Evolutionary conservation across 1,140 invertebrate species (phyloP).

Genomic region (Cydia strobilella): DNA sequence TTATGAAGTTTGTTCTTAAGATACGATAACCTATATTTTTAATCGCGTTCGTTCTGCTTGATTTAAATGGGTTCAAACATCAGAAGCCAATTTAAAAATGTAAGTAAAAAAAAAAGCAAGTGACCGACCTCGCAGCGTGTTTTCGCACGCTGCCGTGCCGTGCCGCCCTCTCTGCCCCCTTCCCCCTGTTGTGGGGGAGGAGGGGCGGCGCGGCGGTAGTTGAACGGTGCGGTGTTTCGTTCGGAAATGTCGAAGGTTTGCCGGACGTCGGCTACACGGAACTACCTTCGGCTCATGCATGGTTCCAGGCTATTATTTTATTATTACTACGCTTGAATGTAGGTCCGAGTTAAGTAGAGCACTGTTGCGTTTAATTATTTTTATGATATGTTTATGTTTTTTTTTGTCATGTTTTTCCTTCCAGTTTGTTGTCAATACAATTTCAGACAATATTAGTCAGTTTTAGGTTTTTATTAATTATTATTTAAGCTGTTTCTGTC

Average conservation of each 20-base stretch:
- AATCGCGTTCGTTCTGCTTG: conserved; percentile 70
- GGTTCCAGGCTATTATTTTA: conserved; percentile 73
- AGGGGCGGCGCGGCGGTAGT: conserved; percentile 37
- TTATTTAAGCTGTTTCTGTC: too few species aligned
- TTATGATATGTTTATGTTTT: neutral
- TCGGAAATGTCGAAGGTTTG: conserved; percentile 78
- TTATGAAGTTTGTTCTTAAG: conserved; percentile 69
- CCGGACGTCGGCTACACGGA: conserved; percentile 76
- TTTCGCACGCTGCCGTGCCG: conserved; percentile 56
- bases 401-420: neutral
- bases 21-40: conserved; percentile 78
- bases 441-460: neutral
- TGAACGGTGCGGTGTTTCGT: conserved; percentile 63
- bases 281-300: conserved; percentile 70
- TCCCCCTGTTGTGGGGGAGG: conserved; percentile 3
- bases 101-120: conserved; percentile 69
- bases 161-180: conserved; percentile 38
- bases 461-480: too few species aligned
- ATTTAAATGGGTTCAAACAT: conserved; percentile 77
- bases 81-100: conserved; percentile 59
- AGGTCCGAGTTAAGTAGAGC: conserved; percentile 35
- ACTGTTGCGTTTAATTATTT: neutral
- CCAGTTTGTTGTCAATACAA: neutral
- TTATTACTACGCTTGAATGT: conserved; percentile 39
- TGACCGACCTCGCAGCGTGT: conserved; percentile 67